Percentiles rank a stretch among this genome's conserved stretches.
Evolutionary conservation across 1,140 invertebrate species (phyloP).

Genomic region (Drosophila lowei): DNA sequence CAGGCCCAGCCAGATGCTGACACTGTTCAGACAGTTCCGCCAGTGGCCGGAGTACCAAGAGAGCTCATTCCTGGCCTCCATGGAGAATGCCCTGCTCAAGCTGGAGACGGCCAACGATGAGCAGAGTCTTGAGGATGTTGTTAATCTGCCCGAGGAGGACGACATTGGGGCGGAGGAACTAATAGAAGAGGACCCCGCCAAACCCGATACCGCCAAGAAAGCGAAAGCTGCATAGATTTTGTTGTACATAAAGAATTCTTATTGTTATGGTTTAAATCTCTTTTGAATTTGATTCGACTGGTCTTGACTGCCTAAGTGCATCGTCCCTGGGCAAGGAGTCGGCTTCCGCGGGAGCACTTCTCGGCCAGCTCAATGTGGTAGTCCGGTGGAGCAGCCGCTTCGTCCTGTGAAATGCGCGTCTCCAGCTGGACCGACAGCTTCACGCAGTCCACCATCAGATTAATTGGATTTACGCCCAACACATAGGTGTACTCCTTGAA

Average conservation of each 20-base stretch:
- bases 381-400: constrained; percentile 44
- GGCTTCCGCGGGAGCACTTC: constrained; percentile 70
- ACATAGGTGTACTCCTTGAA: constrained; percentile 81
- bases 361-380: constrained; percentile 62
- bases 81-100: constrained; percentile 84
- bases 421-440: constrained; percentile 68
- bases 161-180: constrained; percentile 58
- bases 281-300: constrained; percentile 10
- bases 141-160: constrained; percentile 71
- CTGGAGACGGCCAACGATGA: constrained; percentile 72
- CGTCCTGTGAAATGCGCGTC: constrained; percentile 56
- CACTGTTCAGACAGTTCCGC: constrained; percentile 84
- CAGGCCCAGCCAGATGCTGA: constrained; percentile 84
- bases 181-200: constrained; percentile 28
- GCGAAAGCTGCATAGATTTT: constrained; percentile 16
- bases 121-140: constrained; percentile 55
- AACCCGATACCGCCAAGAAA: constrained; percentile 18
- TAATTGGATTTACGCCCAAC: constrained; percentile 84
- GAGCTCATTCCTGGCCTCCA: constrained; percentile 84
- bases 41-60: constrained; percentile 86
- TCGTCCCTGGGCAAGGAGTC: constrained; percentile 41
- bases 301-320: constrained; percentile 24
- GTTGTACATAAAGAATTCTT: not conserved
- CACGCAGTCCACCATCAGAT: constrained; percentile 83
- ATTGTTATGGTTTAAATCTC: constrained; percentile 8